Base-by-base conservation (phyloP, 2,888 invertebrate species). In the Morpho helenor region DNA sequence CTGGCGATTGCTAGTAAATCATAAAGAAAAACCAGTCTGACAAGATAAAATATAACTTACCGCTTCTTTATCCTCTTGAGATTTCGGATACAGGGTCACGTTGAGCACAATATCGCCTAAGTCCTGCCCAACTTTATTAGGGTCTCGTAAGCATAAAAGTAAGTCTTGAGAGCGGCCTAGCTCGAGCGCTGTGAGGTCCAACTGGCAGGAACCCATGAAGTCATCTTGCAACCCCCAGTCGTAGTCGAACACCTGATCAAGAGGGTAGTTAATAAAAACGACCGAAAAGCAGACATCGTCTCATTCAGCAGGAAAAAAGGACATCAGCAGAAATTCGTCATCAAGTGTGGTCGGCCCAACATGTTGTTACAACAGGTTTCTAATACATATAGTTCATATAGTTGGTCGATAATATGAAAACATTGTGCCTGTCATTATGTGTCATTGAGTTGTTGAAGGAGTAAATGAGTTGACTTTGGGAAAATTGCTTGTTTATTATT, bases 171-270 rank as follows among this genome's bases (percentile, higher is more conserved):
- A 84, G 62, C 94, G 91, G 51, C 94, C 95, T 53, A 97, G 91
- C 71, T 98, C 97, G 64, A 98, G 80, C 49, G 94, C 93, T 0
- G 96, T 95, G 56, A 99, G 92, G 79, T 98, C 97, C 67, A 99
- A 81, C 65, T 93, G 93, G 7, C 97, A 96, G 54, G 96, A 94
- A 1, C 99, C 99, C 98, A 99, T 99, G 80, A 98, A 98, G 90
- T 99, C 99, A 80, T 99, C 99, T 87, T 96, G 94, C 48, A 98
- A 93, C 41, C 98, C 98, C 95, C 98, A 98, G 80, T 99, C 99
- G 82, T 98, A 98, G 89, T 99, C 99, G 80, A 96, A 99, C 7
- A 99, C 96, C 96, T 96, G 78, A 31, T 23, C 23, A 7, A 51
- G 41, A 8, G 22, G n/a, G 10, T 9, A 42, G 50, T 7, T 42